Evolutionary conservation across 2,797 vertebrate genomes (phyloP), one percentile per base, ranked within the genome.

Genomic region (Oophaga sylvatica): DNA sequence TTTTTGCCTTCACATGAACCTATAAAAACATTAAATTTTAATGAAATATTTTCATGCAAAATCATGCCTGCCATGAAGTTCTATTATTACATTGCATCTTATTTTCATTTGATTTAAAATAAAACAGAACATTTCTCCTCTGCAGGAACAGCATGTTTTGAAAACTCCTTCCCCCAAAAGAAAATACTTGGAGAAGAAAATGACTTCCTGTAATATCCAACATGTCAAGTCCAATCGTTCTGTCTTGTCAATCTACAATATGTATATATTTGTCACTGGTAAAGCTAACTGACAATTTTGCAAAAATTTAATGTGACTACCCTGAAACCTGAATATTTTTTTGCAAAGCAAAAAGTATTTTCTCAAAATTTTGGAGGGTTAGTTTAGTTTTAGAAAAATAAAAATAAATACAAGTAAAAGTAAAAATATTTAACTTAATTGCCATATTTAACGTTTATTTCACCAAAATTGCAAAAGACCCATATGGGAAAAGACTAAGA

Each of bases 181-280:
- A 90, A 93, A 84, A 90, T 92, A 92, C 92, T 95, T 94, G 94
- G 91, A 90, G 92, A 93, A 94, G 94, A 94, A 94, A 95, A 94
- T 93, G 91, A 94, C 90, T 91, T 90, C 91, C 85, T 89, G 90
- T 90, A 90, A 92, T 62, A 92, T 29, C 93, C 79, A 80, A 65
- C 79, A 80, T 80, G 79, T n/a, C 94, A 94, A 94, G 92, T 93
- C n/a, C 93, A 94, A 92, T 93, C 93, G 93, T 91, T 93, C 93
- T 90, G 91, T 90, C 73, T 87, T 91, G 94, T 94, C 95, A 80
- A 45, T 80, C 79, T 41, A 80, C n/a, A 45, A 80, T 45, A 48
- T 80, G 31, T 45, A 63, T 63, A 20, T 53, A 53, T 80, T 19
- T 80, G 77, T 60, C 59, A 80, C 29, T 62, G 22, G 29, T 41